Conservation (phyloP, 2,113 vertebrate genomes). For the Pelmatolapia mariae region DNA sequence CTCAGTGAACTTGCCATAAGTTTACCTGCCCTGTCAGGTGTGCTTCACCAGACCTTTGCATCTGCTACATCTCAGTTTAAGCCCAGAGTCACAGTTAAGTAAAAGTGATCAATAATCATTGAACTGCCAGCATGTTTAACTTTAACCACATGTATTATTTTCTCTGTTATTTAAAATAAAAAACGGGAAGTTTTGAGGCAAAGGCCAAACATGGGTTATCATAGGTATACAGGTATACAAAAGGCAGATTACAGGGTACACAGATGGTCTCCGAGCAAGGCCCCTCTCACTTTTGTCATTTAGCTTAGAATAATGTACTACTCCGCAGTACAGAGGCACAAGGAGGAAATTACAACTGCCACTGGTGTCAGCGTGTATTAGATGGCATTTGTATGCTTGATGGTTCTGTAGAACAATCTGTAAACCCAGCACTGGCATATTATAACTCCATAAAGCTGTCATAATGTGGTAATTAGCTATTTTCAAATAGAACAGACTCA, state of each 20-base stretch:
- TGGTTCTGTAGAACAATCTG: neutral
- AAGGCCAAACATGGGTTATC: neutral
- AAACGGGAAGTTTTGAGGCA: neutral
- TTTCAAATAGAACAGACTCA: neutral
- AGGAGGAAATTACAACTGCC: neutral
- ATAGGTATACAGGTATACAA: neutral
- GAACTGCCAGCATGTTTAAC: neutral
- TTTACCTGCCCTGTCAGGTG: neutral
- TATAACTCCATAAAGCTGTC: neutral
- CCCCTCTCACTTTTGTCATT: neutral
- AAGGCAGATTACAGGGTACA: neutral
- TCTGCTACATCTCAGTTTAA: neutral
- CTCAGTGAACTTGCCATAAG: neutral
- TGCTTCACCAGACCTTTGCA: neutral
- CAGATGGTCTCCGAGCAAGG: neutral
- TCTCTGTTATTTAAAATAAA: neutral
- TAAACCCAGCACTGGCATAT: neutral
- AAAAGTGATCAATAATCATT: neutral
- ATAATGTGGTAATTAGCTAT: neutral
- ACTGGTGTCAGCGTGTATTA: neutral
- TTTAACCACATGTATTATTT: neutral
- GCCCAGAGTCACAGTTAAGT: neutral
- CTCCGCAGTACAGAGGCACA: neutral
- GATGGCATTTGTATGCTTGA: neutral
- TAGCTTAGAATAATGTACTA: neutral